Conservation (phyloP, 2,888 invertebrate species). For the Leucania comma region DNA sequence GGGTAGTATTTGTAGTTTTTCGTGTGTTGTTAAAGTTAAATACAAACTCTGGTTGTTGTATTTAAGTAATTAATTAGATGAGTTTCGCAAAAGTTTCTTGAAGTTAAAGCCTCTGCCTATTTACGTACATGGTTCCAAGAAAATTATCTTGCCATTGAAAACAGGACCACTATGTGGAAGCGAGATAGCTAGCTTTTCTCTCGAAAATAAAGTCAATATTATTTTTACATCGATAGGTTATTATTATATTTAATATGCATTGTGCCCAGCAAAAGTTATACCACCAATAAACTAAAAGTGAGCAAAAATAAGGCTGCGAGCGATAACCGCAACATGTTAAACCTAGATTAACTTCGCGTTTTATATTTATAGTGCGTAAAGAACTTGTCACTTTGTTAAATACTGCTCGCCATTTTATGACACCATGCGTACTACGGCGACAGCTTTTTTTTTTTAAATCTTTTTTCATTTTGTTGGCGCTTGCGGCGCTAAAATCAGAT, state of each 20-base stretch:
- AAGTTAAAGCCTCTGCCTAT: not conserved
- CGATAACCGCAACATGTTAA: constrained; percentile 59
- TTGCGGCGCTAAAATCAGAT: not conserved
- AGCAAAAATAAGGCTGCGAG: constrained; percentile 53
- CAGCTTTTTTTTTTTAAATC: not conserved
- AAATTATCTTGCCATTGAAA: not conserved
- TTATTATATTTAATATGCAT: not conserved
- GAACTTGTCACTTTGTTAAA: constrained; percentile 49
- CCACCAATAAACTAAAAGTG: constrained; percentile 42
- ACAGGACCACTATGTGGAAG: too few relatives aligned
- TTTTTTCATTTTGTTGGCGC: constrained; percentile 12
- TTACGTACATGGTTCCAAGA: not conserved
- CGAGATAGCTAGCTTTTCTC: too few relatives aligned
- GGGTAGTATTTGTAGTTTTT: not conserved
- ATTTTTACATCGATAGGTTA: not conserved
- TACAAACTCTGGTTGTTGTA: not conserved
- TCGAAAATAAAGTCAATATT: not conserved
- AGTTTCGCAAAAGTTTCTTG: not conserved
- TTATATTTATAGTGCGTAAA: constrained; percentile 59
- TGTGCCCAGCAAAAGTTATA: constrained; percentile 19
- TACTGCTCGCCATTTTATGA: constrained; percentile 34
- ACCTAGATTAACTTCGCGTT: constrained; percentile 56
- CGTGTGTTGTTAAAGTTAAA: not conserved
- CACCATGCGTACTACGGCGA: not conserved
- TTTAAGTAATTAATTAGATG: constrained; percentile 1